A percentile compares a stretch with the other conserved stretches of the same genome.
Conservation (phyloP, 2,113 vertebrate species). For the Sinocyclocheilus maitianheensis region DNA sequence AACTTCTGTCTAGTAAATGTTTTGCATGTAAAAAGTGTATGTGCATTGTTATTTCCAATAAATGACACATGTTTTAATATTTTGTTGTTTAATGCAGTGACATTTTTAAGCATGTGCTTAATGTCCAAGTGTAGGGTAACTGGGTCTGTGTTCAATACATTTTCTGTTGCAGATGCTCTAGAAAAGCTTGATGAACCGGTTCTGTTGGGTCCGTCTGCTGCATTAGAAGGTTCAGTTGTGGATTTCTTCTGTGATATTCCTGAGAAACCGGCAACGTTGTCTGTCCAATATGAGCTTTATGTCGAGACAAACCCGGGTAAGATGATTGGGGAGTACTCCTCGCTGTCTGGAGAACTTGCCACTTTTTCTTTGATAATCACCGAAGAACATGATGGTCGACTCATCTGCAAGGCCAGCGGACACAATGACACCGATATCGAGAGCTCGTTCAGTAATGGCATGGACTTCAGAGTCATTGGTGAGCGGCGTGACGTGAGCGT, state of each 20-base stretch:
- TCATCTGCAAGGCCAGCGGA: constrained; percentile 65
- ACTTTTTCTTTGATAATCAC: accelerated
- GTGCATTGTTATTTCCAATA: no score
- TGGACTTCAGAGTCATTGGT: constrained; percentile 68
- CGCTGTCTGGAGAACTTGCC: background rate
- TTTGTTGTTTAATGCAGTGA: no score
- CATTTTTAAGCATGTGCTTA: no score
- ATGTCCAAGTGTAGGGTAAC: no score
- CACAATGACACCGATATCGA: constrained; percentile 62
- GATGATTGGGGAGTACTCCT: background rate
- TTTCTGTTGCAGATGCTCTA: constrained; percentile 51
- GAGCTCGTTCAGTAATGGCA: constrained; percentile 50
- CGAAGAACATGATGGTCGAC: constrained; percentile 45
- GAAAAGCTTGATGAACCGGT: constrained; percentile 41
- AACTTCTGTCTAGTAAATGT: no score
- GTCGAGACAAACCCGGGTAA: background rate
- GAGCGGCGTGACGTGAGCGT: constrained; percentile 44
- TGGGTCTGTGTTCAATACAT: background rate
- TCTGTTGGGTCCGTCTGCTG: constrained; percentile 48
- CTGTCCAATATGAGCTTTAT: constrained; percentile 57
- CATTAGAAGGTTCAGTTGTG: accelerated
- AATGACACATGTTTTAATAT: no score
- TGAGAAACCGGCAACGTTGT: background rate
- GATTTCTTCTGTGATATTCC: constrained; percentile 42
- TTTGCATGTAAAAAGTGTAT: no score